Conservation (phyloP, 2,888 invertebrate genomes). For the Criorhina ranunculi region DNA sequence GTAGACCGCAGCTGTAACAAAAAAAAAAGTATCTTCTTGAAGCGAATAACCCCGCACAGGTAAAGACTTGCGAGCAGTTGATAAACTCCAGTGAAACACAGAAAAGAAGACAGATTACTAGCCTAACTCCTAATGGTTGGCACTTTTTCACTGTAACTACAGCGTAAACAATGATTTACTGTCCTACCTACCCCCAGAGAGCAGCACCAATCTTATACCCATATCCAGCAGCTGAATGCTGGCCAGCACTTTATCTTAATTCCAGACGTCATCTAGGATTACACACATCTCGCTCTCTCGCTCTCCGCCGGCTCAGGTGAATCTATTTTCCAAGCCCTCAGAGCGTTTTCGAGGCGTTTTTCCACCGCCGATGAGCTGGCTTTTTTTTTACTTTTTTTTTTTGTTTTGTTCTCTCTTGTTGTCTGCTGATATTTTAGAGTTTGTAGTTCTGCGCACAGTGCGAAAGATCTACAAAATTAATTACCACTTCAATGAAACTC, state of each 20-base stretch:
- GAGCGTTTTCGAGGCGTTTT: constrained; percentile 72
- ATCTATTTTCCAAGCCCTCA: constrained; percentile 70
- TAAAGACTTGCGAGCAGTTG: constrained; percentile 25
- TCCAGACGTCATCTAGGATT: constrained; percentile 76
- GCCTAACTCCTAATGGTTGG: constrained; percentile 77
- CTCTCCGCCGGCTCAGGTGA: constrained; percentile 63
- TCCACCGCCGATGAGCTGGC: constrained; percentile 36
- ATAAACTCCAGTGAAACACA: constrained; percentile 30
- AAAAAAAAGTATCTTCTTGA: constrained; percentile 14
- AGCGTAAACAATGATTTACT: constrained; percentile 77
- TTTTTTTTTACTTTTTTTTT: too few relatives aligned
- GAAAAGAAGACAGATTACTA: constrained; percentile 75
- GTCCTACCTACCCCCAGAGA: constrained; percentile 74
- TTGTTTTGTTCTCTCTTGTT: constrained; percentile 12
- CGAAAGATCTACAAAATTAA: constrained; percentile 76
- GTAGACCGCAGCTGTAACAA: neutral
- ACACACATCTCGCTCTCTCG: constrained; percentile 56
- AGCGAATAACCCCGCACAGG: constrained; percentile 37
- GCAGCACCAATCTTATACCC: constrained; percentile 72
- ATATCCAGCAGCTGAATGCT: constrained; percentile 76
- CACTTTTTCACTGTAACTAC: constrained; percentile 76
- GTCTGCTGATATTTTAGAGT: constrained; percentile 46
- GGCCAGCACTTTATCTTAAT: constrained; percentile 75
- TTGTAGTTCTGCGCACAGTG: constrained; percentile 45
- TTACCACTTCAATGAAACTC: constrained; percentile 76